Base-by-base conservation (phyloP, 1,140 invertebrate species). In the Agrypnia vestita region DNA sequence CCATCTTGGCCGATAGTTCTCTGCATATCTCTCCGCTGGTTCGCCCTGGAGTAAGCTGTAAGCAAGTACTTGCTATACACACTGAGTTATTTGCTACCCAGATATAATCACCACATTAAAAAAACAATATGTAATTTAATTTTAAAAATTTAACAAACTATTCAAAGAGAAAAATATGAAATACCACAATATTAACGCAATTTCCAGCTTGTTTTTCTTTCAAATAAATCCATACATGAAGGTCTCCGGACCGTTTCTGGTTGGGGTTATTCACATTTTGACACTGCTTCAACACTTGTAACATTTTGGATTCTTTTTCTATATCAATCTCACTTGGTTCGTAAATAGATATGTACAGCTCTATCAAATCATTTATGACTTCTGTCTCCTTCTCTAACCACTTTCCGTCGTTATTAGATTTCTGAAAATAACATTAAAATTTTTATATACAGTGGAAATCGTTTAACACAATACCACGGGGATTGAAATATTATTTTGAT, bases 191-290 rank as follows among this genome's bases (percentile, higher is more conserved):
- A 84, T 92, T 92, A 12, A 93, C 88, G 84, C 92, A 92, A 84
- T 92, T 88, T 73, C 91, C 92, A 19, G 85, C 79, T 89, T 86
- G 84, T 84, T 91, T 55, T 86, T 90, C 88, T 12, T 89, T 84
- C 1, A 94, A 88, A 85, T 94, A 93, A 80, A 96, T 92, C 94
- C 95, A 96, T n/a, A 96, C 91, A 85, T 93, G 92, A 21, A 97
- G 90, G 85, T 96, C 94, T 0, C 95, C 95, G 0, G 94, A 94
- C 0, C 92, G 92, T 83, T 94, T 94, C 0, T 90, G 90, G 0
- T 91, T 87, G 43, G 91, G 88, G 3, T 90, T 87, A 1, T 89
- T 87, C 0, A 87, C 85, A 0, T 90, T 89, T 76, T 94, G 91
- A 85, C 94, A 93, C 72, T 92, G 91, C 85, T 94, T 91, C 10